Evolutionary conservation across 2,888 invertebrate species (phyloP).

Genomic region (Brachypterus glaber): DNA sequence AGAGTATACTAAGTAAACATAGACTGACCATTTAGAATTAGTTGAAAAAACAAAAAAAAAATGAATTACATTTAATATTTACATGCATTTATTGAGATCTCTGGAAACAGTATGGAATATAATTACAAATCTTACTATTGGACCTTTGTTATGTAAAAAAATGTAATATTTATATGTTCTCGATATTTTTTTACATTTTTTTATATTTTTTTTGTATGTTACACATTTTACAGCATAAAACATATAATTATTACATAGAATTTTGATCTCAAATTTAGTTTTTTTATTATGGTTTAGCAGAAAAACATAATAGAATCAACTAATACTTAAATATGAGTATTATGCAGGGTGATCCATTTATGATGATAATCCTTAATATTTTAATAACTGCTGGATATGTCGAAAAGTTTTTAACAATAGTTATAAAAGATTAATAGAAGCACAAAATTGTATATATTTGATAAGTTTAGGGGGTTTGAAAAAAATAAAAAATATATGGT

Average conservation of each 20-base stretch:
- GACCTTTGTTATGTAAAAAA: constrained; percentile 14
- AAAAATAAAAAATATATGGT: too few relatives aligned
- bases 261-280: constrained; percentile 17
- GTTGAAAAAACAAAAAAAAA: too few relatives aligned
- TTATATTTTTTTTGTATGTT: constrained; percentile 13
- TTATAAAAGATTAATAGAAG: too few relatives aligned
- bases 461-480: too few relatives aligned
- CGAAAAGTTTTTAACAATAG: too few relatives aligned
- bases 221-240: constrained; percentile 16
- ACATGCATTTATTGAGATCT: constrained; percentile 34
- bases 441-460: too few relatives aligned
- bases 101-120: constrained; percentile 33
- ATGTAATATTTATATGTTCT: constrained; percentile 20
- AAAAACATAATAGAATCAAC: constrained; percentile 1
- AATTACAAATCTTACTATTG: constrained; percentile 30
- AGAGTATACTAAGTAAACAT: constrained; percentile 38
- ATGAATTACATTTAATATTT: constrained; percentile 29
- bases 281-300: too few relatives aligned
- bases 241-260: background rate
- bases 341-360: too few relatives aligned
- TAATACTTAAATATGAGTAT: too few relatives aligned
- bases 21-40: constrained; percentile 39
- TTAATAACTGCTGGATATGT: too few relatives aligned
- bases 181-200: constrained; percentile 10
- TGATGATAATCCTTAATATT: too few relatives aligned